phyloP scores from a whole-genome alignment of 2,113 vertebrate genomes.

The Ailurus styani region DNA sequence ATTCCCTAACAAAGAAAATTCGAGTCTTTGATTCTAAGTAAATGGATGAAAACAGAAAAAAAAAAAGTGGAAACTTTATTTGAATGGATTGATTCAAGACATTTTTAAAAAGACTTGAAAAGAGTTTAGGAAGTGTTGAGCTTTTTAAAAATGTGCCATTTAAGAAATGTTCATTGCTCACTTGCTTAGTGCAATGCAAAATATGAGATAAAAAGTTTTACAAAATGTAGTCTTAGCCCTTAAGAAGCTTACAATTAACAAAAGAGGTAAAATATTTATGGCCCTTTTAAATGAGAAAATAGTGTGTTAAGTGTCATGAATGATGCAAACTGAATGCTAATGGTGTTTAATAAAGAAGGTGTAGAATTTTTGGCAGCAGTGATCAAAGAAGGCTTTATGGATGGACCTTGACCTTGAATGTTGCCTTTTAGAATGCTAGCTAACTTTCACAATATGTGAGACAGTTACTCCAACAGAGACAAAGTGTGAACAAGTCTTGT shows the following conservation, averaged over 20 bases:
- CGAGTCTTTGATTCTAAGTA: constrained; percentile 35
- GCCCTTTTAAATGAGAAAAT: not conserved
- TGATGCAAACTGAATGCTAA: not conserved
- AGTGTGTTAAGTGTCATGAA: not conserved
- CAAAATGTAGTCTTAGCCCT: not conserved
- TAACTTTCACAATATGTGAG: not conserved
- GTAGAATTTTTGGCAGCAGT: not conserved
- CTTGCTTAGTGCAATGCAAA: not conserved
- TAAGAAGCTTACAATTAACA: not conserved
- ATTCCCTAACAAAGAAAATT: constrained; percentile 26
- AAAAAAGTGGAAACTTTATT: not conserved
- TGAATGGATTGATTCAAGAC: constrained; percentile 16
- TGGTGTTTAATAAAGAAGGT: not conserved
- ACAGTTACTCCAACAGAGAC: not conserved
- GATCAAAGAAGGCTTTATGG: not conserved
- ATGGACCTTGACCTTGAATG: not conserved
- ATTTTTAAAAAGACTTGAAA: constrained; percentile 2
- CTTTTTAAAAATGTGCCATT: constrained; percentile 13
- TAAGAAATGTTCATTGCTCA: not conserved
- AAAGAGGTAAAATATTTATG: constrained; percentile 5
- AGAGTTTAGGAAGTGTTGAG: not conserved
- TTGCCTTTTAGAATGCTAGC: not conserved
- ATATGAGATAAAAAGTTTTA: not conserved
- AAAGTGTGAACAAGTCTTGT: not conserved
- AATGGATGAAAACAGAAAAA: not conserved